These are phyloP conservation scores for Mylabris phalerata DNA, from an alignment of 1,140 invertebrate genomes.

Conservation along the genomic window DNA sequence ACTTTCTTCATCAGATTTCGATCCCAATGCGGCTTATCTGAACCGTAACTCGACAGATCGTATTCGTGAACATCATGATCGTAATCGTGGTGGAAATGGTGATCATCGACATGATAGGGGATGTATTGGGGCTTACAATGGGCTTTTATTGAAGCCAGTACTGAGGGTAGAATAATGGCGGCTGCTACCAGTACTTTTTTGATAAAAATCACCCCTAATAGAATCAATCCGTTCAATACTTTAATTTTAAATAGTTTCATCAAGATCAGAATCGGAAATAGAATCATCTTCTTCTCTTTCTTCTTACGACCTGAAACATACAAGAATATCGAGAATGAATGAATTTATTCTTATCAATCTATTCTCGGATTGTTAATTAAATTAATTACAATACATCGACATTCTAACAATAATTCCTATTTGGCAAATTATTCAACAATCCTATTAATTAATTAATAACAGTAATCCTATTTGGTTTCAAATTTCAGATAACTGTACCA, in stretches of 20 bases:
- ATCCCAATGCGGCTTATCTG: slow-evolving; percentile 1
- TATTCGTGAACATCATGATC: slow-evolving; percentile 2
- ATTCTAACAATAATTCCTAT: too few relatives aligned
- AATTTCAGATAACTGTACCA: too few relatives aligned
- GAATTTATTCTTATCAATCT: neutral
- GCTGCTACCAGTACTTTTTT: slow-evolving; percentile 61
- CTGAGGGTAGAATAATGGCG: slow-evolving; percentile 53
- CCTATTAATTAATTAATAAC: too few relatives aligned
- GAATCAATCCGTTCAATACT: slow-evolving; percentile 53
- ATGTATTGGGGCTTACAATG: slow-evolving; percentile 46
- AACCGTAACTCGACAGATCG: neutral
- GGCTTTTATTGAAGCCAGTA: slow-evolving; percentile 54
- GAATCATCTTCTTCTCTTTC: slow-evolving; percentile 24
- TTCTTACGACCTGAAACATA: slow-evolving; percentile 5
- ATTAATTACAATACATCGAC: too few relatives aligned
- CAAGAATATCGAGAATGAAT: neutral
- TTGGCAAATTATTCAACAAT: too few relatives aligned
- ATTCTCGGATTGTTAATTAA: neutral
- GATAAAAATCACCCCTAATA: slow-evolving; percentile 57
- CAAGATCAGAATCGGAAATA: slow-evolving; percentile 51
- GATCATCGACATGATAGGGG: slow-evolving; percentile 23
- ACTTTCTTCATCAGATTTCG: neutral
- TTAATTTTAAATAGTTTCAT: slow-evolving; percentile 58
- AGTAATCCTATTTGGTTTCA: too few relatives aligned
- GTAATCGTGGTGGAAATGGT: slow-evolving; percentile 22